Percentiles rank a stretch among this genome's conserved stretches.
phyloP scores from a whole-genome alignment of 2,113 vertebrate genomes.

The Onychostruthus taczanowskii region DNA sequence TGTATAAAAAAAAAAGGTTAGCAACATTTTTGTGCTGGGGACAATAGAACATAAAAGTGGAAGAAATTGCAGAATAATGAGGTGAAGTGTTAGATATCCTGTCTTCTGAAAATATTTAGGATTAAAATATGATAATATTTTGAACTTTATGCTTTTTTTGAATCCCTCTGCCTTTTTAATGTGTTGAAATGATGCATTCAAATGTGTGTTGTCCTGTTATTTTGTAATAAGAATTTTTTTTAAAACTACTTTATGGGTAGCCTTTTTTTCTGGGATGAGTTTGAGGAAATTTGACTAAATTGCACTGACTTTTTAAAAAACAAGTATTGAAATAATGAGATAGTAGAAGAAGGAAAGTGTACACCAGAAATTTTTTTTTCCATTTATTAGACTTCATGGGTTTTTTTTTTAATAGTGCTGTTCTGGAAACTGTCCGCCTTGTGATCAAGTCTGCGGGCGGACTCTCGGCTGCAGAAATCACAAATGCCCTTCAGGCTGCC shows the following conservation, averaged over 20 bases:
- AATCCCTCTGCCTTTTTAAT: not conserved
- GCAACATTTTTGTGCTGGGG: not conserved
- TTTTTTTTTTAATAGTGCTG: conserved; percentile 80
- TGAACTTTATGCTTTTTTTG: not conserved
- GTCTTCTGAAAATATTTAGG: not conserved
- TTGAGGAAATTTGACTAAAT: not conserved
- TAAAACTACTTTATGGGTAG: not conserved
- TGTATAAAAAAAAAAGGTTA: not conserved
- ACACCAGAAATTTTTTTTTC: not conserved
- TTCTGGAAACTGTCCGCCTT: conserved; percentile 92
- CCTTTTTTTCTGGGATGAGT: not conserved
- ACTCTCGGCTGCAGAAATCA: conserved; percentile 94
- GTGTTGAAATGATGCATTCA: not conserved
- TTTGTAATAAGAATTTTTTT: not conserved
- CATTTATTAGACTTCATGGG: not conserved
- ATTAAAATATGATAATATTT: not conserved
- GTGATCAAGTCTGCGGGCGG: conserved; percentile 90
- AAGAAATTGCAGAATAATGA: not conserved
- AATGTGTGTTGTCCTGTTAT: not conserved
- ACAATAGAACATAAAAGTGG: not conserved
- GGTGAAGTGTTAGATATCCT: not conserved
- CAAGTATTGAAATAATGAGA: not conserved
- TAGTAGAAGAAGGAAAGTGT: not conserved
- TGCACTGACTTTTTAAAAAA: not conserved
- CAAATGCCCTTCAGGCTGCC: conserved; percentile 94